Evolutionary conservation across 2,797 vertebrate species (phyloP).

Genomic region (Anolis apletophallus): DNA sequence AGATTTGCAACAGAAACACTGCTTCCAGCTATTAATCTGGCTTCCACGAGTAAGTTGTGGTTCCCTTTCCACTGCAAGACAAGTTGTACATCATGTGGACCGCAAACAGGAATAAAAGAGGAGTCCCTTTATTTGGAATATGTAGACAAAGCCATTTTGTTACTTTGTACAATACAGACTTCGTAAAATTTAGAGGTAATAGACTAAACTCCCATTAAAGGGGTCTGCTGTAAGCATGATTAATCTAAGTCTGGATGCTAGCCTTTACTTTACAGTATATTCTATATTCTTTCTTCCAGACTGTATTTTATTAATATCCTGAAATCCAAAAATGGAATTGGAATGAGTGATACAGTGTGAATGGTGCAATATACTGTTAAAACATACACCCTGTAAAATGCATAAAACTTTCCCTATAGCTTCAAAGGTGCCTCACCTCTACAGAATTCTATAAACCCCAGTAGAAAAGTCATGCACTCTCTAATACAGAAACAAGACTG

Average conservation of each 20-base stretch:
- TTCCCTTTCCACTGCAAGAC: too few relatives aligned
- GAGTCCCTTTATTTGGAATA: too few relatives aligned
- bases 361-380: neutral
- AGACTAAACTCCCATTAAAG: too few relatives aligned
- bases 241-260: neutral
- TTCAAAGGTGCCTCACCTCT: conserved; percentile 23
- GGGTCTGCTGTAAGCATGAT: neutral
- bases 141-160: too few relatives aligned
- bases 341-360: neutral
- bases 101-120: too few relatives aligned
- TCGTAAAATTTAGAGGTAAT: too few relatives aligned
- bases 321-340: neutral
- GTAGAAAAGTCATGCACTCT: conserved; percentile 59
- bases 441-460: conserved; percentile 53
- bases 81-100: too few relatives aligned
- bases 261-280: neutral
- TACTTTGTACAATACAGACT: too few relatives aligned
- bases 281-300: neutral
- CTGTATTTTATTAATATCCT: neutral
- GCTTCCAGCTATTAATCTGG: too few relatives aligned
- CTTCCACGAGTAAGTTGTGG: too few relatives aligned
- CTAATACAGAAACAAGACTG: conserved; percentile 38
- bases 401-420: conserved; percentile 15
- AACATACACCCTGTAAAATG: neutral
- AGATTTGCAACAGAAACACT: too few relatives aligned